Conservation (phyloP, 2,888 invertebrate genomes). For the Chloromyia formosa region DNA sequence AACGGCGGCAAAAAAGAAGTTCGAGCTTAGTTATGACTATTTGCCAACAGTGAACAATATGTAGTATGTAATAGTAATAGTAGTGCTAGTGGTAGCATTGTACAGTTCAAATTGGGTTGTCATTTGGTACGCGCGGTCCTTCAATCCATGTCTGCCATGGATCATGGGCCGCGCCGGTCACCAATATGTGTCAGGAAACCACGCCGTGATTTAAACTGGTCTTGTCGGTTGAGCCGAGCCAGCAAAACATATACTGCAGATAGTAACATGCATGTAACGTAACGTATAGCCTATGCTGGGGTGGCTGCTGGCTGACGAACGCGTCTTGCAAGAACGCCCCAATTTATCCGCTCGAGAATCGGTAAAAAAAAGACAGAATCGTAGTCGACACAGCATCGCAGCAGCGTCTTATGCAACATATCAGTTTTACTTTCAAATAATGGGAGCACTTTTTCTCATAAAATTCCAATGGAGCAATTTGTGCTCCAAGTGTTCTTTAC, state of each 20-base stretch:
- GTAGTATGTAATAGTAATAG: too few species aligned
- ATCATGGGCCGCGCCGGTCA: neutral
- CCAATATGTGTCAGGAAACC: slow-evolving; percentile 39
- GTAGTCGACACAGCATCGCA: slow-evolving; percentile 3
- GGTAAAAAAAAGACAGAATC: slow-evolving; percentile 35
- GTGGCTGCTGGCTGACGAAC: slow-evolving; percentile 35
- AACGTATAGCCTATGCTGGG: neutral
- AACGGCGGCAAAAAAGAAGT: slow-evolving; percentile 15
- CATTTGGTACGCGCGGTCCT: slow-evolving; percentile 33
- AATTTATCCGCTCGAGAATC: slow-evolving; percentile 22
- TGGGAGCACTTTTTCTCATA: slow-evolving; percentile 51
- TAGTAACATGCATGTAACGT: neutral
- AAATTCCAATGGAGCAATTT: slow-evolving; percentile 43
- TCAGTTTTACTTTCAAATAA: slow-evolving; percentile 50
- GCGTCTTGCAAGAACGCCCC: slow-evolving; percentile 41
- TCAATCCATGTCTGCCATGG: slow-evolving; percentile 5
- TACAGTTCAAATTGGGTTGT: slow-evolving; percentile 32
- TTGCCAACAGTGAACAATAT: neutral
- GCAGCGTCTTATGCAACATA: slow-evolving; percentile 44
- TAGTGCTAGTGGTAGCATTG: too few species aligned
- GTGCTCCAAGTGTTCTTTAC: slow-evolving; percentile 36
- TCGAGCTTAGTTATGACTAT: slow-evolving; percentile 7
- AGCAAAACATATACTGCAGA: neutral
- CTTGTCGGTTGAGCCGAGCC: slow-evolving; percentile 1
- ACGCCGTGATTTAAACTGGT: slow-evolving; percentile 30